Evolutionary conservation across 2,113 vertebrate genomes (phyloP).

Genomic region (Elephas maximus): DNA sequence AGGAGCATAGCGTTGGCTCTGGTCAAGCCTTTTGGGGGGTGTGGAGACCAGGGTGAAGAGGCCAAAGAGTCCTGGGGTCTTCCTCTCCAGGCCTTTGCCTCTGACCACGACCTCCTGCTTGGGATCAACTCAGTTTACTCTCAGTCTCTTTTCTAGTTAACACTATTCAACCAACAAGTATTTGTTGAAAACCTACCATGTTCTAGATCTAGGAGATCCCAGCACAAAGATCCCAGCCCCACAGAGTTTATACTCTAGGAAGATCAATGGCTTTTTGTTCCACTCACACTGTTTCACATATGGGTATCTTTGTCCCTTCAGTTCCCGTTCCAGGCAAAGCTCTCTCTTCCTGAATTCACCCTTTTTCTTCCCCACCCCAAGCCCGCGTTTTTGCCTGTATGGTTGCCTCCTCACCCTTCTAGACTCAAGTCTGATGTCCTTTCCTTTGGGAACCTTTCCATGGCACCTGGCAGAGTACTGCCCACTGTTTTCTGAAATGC

Average conservation of each 20-base stretch:
- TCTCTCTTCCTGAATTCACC: not conserved
- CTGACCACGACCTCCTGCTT: not conserved
- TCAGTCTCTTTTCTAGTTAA: not conserved
- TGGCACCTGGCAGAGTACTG: not conserved
- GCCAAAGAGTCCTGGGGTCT: no score
- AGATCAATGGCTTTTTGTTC: not conserved
- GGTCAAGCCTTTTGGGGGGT: not conserved
- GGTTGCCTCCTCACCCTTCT: not conserved
- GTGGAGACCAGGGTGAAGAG: not conserved
- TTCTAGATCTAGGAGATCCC: not conserved
- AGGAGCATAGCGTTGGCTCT: not conserved
- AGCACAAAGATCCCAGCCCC: not conserved
- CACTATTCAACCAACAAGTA: not conserved
- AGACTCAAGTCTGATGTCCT: not conserved
- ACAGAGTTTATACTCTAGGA: not conserved
- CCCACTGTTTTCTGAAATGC: not conserved
- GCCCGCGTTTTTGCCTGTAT: not conserved
- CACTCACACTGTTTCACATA: not conserved
- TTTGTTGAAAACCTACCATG: not conserved
- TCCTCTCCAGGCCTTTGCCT: not conserved
- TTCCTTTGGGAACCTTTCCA: not conserved
- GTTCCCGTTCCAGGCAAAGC: not conserved
- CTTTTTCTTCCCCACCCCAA: not conserved
- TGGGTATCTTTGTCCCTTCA: not conserved
- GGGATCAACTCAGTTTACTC: not conserved